Base-by-base conservation (phyloP, 2,113 vertebrate genomes). In the Chascanopsetta lugubris region DNA sequence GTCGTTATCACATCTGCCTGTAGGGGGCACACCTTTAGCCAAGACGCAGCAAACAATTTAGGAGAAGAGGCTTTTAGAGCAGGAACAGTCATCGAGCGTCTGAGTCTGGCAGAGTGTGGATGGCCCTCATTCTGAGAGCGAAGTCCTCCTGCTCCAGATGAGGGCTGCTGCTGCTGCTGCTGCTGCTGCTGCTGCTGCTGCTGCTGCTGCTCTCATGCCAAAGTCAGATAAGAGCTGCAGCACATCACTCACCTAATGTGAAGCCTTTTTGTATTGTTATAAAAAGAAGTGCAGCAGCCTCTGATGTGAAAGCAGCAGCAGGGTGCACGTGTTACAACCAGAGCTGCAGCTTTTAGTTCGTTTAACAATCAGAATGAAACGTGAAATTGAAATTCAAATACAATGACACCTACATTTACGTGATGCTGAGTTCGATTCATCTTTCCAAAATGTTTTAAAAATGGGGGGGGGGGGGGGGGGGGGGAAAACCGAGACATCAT, bases 41-140 rank as follows among this genome's bases (percentile, higher is more conserved):
- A n/a, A n/a, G n/a, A n/a, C n/a, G n/a, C n/a, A n/a, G n/a, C n/a
- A n/a, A n/a, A n/a, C n/a, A n/a, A n/a, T n/a, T n/a, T n/a, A n/a
- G n/a, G n/a, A n/a, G n/a, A n/a, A n/a, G 30, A 32, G 30, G 48
- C 50, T 56, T 47, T 48, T 48, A 48, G n/a, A 36, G 69, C 51
- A 53, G 30, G 26, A 43, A 30, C 51, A n/a, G n/a, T 60, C 67
- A 47, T 71, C 68, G n/a, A n/a, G n/a, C n/a, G n/a, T n/a, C n/a
- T n/a, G n/a, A n/a, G n/a, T n/a, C n/a, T n/a, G n/a, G n/a, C n/a
- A n/a, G n/a, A 71, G 49, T 55, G 34, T 20, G 36, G 42, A 48
- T 15, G 50, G 30, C 24, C 25, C 30, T 47, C 22, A 55, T 8
- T 48, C 6, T 8, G n/a, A 38, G 2, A 29, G 24, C 6, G 21